A percentile compares a stretch with the other conserved stretches of the same genome.
phyloP scores from a whole-genome alignment of 2,797 vertebrate genomes.

The Pseudocheirus occidentalis region DNA sequence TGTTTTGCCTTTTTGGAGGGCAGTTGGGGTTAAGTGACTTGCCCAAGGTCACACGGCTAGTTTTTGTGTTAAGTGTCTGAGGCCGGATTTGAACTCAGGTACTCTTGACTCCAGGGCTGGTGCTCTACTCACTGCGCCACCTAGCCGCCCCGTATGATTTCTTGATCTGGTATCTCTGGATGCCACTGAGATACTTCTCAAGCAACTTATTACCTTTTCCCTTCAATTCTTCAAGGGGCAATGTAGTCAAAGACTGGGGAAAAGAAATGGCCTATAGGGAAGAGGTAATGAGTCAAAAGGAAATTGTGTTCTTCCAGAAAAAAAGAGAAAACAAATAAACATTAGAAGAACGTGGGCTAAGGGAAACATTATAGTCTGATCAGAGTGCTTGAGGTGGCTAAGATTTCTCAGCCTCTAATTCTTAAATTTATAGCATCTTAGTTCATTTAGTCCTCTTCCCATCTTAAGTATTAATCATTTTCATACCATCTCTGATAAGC shows the following conservation, averaged over 20 bases:
- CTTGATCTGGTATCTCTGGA: not conserved
- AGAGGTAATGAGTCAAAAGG: not conserved
- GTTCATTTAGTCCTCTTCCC: not conserved
- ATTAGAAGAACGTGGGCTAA: not conserved
- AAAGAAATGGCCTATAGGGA: not conserved
- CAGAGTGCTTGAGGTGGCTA: not conserved
- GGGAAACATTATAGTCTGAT: too few species aligned
- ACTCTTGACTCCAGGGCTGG: too few species aligned
- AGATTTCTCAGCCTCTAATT: not conserved
- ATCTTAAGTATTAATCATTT: not conserved
- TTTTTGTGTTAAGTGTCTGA: too few species aligned
- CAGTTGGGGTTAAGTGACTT: too few species aligned
- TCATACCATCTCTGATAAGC: not conserved
- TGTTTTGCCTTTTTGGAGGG: too few species aligned
- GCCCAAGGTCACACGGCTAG: too few species aligned
- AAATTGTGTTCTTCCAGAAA: not conserved
- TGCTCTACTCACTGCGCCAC: too few species aligned
- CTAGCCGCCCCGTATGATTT: too few species aligned
- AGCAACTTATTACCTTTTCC: not conserved
- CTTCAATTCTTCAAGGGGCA: not conserved
- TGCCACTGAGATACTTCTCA: not conserved
- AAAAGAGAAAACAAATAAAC: not conserved
- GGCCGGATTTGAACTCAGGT: too few species aligned
- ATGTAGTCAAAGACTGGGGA: not conserved
- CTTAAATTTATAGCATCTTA: not conserved